phyloP scores from a whole-genome alignment of 2,888 invertebrate genomes.

The Hydriomena furcata region DNA sequence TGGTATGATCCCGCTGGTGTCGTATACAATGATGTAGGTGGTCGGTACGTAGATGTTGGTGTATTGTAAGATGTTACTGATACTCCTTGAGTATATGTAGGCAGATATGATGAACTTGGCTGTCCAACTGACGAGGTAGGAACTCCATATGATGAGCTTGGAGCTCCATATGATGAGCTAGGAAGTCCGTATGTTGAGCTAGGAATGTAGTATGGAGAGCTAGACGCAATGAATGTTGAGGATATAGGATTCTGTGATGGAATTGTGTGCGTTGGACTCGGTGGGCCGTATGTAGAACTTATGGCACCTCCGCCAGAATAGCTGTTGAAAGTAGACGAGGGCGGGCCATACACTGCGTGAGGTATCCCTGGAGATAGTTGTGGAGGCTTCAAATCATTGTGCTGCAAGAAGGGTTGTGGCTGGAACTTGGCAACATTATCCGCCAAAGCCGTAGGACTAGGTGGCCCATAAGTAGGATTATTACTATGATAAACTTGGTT shows the following conservation, averaged over 20 bases:
- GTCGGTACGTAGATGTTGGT: slow-evolving; percentile 49
- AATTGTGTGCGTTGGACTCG: slow-evolving; percentile 59
- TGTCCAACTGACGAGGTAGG: slow-evolving; percentile 41
- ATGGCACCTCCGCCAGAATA: slow-evolving; percentile 41
- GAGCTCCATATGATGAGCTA: slow-evolving; percentile 45
- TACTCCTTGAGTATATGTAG: slow-evolving; percentile 42
- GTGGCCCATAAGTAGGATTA: slow-evolving; percentile 69
- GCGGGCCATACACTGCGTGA: slow-evolving; percentile 61
- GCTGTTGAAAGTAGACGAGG: slow-evolving; percentile 45
- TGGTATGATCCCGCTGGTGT: slow-evolving; percentile 47
- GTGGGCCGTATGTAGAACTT: slow-evolving; percentile 65
- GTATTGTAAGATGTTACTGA: slow-evolving; percentile 41
- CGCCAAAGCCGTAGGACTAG: slow-evolving; percentile 64
- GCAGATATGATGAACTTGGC: slow-evolving; percentile 38
- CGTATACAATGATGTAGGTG: slow-evolving; percentile 45
- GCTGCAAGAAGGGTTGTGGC: slow-evolving; percentile 53
- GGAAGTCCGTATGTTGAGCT: slow-evolving; percentile 45
- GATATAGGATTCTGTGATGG: slow-evolving; percentile 55
- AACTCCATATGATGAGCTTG: slow-evolving; percentile 43
- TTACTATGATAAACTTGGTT: slow-evolving; percentile 48
- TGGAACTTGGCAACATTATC: slow-evolving; percentile 52
- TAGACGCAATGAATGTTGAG: slow-evolving; percentile 52
- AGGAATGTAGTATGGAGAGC: slow-evolving; percentile 45
- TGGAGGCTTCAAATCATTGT: slow-evolving; percentile 43
- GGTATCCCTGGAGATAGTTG: slow-evolving; percentile 52